Evolutionary conservation across 2,888 invertebrate species (phyloP), one percentile per base, ranked within the genome.

Genomic region (Amphipyra berbera): DNA sequence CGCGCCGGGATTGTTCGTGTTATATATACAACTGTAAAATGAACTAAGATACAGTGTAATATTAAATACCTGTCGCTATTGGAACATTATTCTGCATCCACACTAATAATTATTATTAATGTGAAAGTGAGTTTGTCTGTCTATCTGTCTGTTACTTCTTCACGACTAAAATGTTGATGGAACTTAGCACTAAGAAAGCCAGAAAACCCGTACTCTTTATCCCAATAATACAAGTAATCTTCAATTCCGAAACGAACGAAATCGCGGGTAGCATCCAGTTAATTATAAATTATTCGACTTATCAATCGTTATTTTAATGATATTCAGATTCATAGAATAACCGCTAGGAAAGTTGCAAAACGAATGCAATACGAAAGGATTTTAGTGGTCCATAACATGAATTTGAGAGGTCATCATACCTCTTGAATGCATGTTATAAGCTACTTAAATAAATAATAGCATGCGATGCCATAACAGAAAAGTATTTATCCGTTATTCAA

Each of bases 1-100:
- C 87, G 79, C 85, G 77, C 61, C 80, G 87, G 88, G 86, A 88
- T 90, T 88, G 87, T 88, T 83, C 77, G 67, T 83, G 85, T 89
- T 92, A 91, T 90, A 90, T 90, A 89, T 87, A 85, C 78, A 79
- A 79, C 81, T 79, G 76, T 80, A 70, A 76, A 79, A 80, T 75
- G 61, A 80, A 83, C 81, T 79, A 79, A 78, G 82, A 82, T 82
- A 73, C 72, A 78, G 6, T 63, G 44, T 21, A 21, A 53, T 50
- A 49, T 63, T 61, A 41, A 40, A 37, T 65, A 3, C 21, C 21
- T 55, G 30, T 54, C 38, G 33, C 13, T 38, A 45, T 33, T 7
- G 0, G 21, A n/a, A 42, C 40, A 8, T 35, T 46, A 8, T 35
- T 46, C 30, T 42, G 21, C n/a, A 33, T 35, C 33, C 7, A 12